These are phyloP conservation scores for Phaethornis superciliosus DNA, from an alignment of 2,113 vertebrate genomes.

Conservation along the genomic window DNA sequence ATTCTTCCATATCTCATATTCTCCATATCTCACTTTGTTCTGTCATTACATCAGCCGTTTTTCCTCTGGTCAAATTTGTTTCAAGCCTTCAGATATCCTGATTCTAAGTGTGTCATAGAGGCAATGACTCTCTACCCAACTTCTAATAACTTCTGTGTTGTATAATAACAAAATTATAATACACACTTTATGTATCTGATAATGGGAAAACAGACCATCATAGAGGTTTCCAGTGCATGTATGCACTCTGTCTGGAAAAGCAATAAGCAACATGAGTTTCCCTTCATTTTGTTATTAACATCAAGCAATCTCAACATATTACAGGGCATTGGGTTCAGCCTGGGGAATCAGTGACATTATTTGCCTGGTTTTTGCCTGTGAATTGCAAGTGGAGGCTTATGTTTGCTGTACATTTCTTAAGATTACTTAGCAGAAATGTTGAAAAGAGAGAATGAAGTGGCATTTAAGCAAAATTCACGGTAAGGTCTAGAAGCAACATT, in stretches of 20 bases:
- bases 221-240: neutral
- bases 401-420: neutral
- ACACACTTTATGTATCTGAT: neutral
- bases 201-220: neutral
- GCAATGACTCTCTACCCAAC: neutral
- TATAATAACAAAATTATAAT: neutral
- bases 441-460: neutral
- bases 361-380: neutral
- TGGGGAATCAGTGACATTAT: neutral
- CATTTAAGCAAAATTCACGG: neutral
- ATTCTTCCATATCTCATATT: neutral
- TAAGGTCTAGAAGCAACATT: neutral
- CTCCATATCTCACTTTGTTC: neutral
- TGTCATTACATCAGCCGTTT: neutral
- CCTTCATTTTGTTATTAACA: neutral
- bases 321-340: neutral
- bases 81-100: neutral
- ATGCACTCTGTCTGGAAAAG: neutral
- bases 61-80: neutral
- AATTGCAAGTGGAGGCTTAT: neutral
- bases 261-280: neutral
- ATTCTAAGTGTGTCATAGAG: neutral
- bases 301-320: neutral
- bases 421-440: neutral
- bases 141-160: neutral